Percentiles rank a stretch among this genome's conserved stretches.
Conservation (phyloP, 1,140 invertebrate species). For the Zelostemma sp. region DNA sequence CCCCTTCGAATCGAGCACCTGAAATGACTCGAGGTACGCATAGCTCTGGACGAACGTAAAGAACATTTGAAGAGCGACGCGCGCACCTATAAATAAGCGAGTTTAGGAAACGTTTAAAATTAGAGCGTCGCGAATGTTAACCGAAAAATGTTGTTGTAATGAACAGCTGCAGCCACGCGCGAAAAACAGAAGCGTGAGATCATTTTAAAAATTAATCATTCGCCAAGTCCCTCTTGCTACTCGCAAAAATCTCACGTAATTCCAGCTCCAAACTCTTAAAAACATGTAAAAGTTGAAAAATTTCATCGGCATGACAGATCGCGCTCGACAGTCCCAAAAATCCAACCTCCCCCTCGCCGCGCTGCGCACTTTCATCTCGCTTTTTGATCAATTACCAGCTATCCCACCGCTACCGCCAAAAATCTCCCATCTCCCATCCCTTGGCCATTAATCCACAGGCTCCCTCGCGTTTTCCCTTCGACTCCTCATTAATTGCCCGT, state of each 20-base stretch:
- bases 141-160: constrained; percentile 13
- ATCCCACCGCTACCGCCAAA: not conserved
- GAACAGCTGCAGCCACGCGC: constrained; percentile 20
- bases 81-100: constrained; percentile 55
- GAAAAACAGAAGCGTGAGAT: too few relatives aligned
- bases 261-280: too few relatives aligned
- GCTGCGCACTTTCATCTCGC: constrained; percentile 42
- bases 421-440: not conserved
- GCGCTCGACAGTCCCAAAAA: not conserved
- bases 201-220: too few relatives aligned
- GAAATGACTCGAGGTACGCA: not conserved
- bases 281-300: too few relatives aligned
- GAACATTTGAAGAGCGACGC: constrained; percentile 50
- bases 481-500: constrained; percentile 44
- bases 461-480: constrained; percentile 8
- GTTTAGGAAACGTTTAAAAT: constrained; percentile 60
- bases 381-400: constrained; percentile 41
- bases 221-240: too few relatives aligned
- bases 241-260: too few relatives aligned
- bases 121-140: constrained; percentile 35
- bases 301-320: too few relatives aligned
- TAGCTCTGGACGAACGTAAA: constrained; percentile 6
- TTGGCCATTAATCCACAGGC: not conserved
- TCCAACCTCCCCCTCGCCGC: constrained; percentile 8
- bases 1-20: not conserved